Percentiles rank a stretch among this genome's conserved stretches.
These are phyloP conservation scores for human DNA, from an alignment of 2,113 vertebrate genomes.

Conservation along the genomic window DNA sequence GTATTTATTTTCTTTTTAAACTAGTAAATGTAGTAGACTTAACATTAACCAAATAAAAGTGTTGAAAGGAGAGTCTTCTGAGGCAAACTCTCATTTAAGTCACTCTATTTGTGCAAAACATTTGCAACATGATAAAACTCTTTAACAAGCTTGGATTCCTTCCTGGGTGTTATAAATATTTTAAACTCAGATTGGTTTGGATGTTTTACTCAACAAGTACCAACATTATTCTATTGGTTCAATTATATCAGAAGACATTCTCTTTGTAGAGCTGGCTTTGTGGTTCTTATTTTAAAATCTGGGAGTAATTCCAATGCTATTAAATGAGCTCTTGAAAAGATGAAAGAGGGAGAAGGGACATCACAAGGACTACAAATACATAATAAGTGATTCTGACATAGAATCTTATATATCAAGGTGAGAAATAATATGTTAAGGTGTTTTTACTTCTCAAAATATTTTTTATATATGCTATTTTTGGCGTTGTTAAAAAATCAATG, in stretches of 20 bases:
- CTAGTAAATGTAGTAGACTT: background rate
- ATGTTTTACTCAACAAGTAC: background rate
- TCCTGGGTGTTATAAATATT: background rate
- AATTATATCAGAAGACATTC: background rate
- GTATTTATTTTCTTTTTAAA: slow-evolving; percentile 7
- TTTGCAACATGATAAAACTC: background rate
- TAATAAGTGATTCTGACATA: background rate
- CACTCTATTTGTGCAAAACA: background rate
- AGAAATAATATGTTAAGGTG: slow-evolving; percentile 19
- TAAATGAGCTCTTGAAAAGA: slow-evolving; percentile 26
- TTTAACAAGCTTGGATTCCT: slow-evolving; percentile 18
- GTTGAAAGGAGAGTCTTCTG: background rate
- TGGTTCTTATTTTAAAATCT: slow-evolving; percentile 40
- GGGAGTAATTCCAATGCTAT: slow-evolving; percentile 22
- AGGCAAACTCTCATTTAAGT: background rate
- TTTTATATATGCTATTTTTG: background rate
- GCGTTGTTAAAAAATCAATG: slow-evolving; percentile 23
- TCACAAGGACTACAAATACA: background rate
- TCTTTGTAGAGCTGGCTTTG: background rate
- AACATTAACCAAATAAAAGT: background rate
- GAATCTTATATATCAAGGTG: background rate
- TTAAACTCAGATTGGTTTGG: background rate
- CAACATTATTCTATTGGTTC: background rate
- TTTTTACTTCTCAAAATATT: slow-evolving; percentile 10
- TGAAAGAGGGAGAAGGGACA: background rate